A percentile compares a stretch with the other conserved stretches of the same genome.
Evolutionary conservation across 2,888 invertebrate species (phyloP).

Genomic region (Hirtodrosophila alboralis): DNA sequence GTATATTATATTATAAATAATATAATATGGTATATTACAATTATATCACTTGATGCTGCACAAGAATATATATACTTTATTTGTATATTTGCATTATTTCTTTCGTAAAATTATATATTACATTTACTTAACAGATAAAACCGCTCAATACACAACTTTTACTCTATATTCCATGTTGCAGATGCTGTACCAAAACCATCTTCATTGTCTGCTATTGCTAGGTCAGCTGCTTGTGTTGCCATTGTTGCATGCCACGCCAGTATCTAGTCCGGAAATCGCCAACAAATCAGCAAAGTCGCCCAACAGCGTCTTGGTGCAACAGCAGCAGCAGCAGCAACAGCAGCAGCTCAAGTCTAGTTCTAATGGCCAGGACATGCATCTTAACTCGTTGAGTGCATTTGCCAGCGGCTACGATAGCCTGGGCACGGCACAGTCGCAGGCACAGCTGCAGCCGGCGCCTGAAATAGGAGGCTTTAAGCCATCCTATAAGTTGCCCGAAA

Average conservation of each 20-base stretch:
- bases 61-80: too few relatives aligned
- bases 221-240: slow-evolving; percentile 49
- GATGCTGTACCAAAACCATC: slow-evolving; percentile 47
- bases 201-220: slow-evolving; percentile 32
- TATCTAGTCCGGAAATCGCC: slow-evolving; percentile 77
- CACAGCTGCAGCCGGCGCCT: slow-evolving; percentile 14
- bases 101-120: too few relatives aligned
- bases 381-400: slow-evolving; percentile 81
- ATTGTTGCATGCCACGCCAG: slow-evolving; percentile 55
- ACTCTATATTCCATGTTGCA: slow-evolving; percentile 17
- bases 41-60: too few relatives aligned
- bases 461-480: slow-evolving; percentile 73
- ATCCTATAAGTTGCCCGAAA: slow-evolving; percentile 79
- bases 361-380: slow-evolving; percentile 69
- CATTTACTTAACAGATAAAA: too few relatives aligned
- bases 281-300: slow-evolving; percentile 64
- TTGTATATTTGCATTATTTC: too few relatives aligned
- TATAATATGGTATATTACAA: too few relatives aligned
- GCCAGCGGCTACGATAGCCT: slow-evolving; percentile 78
- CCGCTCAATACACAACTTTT: slow-evolving; percentile 10
- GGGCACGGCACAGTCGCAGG: slow-evolving; percentile 34
- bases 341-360: slow-evolving; percentile 28
- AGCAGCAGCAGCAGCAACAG: slow-evolving; percentile 46
- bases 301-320: slow-evolving; percentile 45
- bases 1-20: too few relatives aligned